Conservation (phyloP, 1,140 invertebrate species). For the Zaprionus africanus region DNA sequence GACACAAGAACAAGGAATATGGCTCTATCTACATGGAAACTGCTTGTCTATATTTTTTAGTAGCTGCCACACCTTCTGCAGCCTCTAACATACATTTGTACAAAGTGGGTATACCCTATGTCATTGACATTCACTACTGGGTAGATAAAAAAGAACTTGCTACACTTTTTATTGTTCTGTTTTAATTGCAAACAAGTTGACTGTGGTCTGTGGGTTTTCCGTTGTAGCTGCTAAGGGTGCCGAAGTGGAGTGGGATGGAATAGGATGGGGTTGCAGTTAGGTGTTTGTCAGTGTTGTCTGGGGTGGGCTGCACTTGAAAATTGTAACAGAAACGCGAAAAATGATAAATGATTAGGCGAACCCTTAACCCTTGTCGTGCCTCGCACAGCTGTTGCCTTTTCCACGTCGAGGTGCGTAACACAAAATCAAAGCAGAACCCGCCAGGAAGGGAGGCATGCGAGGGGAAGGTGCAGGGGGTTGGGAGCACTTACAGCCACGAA, state of each 20-base stretch:
- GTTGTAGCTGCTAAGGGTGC: not conserved
- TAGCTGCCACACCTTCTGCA: not conserved
- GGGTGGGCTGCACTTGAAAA: slow-evolving; percentile 67
- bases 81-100: not conserved
- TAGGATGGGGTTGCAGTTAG: not conserved
- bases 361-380: slow-evolving; percentile 64
- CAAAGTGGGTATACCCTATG: not conserved
- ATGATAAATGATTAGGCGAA: slow-evolving; percentile 75
- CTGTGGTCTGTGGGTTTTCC: slow-evolving; percentile 7
- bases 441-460: slow-evolving; percentile 8
- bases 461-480: slow-evolving; percentile 20
- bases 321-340: slow-evolving; percentile 65
- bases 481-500: slow-evolving; percentile 77
- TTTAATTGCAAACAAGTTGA: slow-evolving; percentile 75
- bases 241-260: not conserved
- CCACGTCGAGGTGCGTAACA: slow-evolving; percentile 62
- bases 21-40: not conserved
- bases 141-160: slow-evolving; percentile 21
- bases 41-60: not conserved
- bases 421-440: slow-evolving; percentile 70
- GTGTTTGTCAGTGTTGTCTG: not conserved
- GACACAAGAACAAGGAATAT: not conserved
- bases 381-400: slow-evolving; percentile 78
- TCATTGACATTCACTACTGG: not conserved
- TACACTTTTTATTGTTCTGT: slow-evolving; percentile 70